A percentile compares a stretch with the other conserved stretches of the same genome.
phyloP scores from a whole-genome alignment of 2,113 vertebrate genomes.

The Prinia subflava region DNA sequence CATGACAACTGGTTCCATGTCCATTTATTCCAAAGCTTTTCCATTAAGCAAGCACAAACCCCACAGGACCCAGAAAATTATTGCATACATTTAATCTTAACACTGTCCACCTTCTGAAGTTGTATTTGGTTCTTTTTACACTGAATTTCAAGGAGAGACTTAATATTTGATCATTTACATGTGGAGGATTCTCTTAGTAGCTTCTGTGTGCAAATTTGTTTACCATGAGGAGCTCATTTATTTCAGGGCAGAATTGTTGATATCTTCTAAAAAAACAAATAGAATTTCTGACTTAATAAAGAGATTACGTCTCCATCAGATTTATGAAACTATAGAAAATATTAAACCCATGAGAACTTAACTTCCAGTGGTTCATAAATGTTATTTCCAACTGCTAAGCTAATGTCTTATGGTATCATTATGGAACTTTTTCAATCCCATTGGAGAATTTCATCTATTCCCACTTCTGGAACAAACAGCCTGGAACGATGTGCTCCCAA shows the following conservation, averaged over 20 bases:
- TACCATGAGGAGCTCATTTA: neutral
- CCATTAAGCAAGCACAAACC: neutral
- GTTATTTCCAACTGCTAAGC: conserved; percentile 72
- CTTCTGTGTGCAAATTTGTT: conserved; percentile 2
- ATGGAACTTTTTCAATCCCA: conserved; percentile 66
- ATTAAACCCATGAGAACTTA: conserved; percentile 65
- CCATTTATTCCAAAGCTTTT: neutral
- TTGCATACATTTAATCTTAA: neutral
- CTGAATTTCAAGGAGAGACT: neutral
- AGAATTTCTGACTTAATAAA: conserved; percentile 66
- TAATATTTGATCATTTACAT: neutral
- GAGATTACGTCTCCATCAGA: conserved; percentile 52
- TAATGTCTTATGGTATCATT: conserved; percentile 75
- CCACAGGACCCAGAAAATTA: neutral
- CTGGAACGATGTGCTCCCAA: conserved; percentile 68
- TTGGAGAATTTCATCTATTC: conserved; percentile 69
- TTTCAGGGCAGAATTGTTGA: neutral
- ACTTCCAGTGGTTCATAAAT: conserved; percentile 62
- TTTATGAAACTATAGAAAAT: conserved; percentile 64
- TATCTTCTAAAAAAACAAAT: conserved; percentile 54
- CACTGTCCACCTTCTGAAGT: neutral
- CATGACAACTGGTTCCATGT: neutral
- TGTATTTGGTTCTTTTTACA: neutral
- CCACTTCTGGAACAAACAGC: conserved; percentile 69
- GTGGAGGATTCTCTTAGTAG: neutral